phyloP scores from a whole-genome alignment of 2,888 invertebrate species.

The Campoplex capitator region DNA sequence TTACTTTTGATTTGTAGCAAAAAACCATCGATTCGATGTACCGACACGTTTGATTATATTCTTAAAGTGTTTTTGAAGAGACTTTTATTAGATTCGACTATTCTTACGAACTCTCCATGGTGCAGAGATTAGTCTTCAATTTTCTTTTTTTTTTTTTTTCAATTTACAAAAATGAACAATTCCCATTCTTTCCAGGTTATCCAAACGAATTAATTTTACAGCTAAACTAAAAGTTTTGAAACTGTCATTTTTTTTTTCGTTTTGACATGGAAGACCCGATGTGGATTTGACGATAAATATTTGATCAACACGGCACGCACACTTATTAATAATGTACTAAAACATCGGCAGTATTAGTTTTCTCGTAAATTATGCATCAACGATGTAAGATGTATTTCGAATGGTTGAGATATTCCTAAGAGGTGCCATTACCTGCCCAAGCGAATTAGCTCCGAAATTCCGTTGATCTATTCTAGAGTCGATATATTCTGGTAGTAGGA shows the following conservation, averaged over 20 bases:
- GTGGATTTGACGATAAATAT: background rate
- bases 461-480: conserved; percentile 1
- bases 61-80: no score
- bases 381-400: conserved; percentile 40
- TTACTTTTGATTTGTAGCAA: background rate
- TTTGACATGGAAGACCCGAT: background rate
- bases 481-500: background rate
- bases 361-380: conserved; percentile 55
- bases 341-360: conserved; percentile 53
- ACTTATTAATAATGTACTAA: conserved; percentile 41
- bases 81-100: no score
- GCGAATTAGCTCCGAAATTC: conserved; percentile 61
- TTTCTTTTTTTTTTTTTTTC: no score
- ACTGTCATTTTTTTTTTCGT: no score
- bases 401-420: conserved; percentile 36
- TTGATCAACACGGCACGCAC: background rate
- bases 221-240: background rate
- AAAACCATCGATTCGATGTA: background rate
- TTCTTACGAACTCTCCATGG: no score
- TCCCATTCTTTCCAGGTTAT: no score
- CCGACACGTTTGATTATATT: background rate
- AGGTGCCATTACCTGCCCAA: conserved; percentile 58
- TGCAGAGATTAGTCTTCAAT: no score
- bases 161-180: no score
- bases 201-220: background rate